Conservation (phyloP, 2,888 invertebrate species). For the Tipula vernalis region DNA sequence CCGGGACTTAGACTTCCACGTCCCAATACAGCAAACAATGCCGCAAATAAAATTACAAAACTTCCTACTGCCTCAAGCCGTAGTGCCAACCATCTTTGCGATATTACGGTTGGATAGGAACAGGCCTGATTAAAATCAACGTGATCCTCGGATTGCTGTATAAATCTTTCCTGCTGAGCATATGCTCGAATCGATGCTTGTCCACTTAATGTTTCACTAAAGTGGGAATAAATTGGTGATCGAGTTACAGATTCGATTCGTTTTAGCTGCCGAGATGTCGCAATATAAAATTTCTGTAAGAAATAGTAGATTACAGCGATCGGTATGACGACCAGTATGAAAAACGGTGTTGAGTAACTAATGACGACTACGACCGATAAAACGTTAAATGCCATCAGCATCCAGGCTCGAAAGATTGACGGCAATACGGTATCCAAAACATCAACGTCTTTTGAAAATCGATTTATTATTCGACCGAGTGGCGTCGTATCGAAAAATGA, state of each 20-base stretch:
- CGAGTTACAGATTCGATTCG: slow-evolving; percentile 40
- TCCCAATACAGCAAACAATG: slow-evolving; percentile 41
- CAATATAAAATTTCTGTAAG: slow-evolving; percentile 38
- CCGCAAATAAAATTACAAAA: slow-evolving; percentile 41
- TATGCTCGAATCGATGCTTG: slow-evolving; percentile 39
- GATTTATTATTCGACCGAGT: slow-evolving; percentile 44
- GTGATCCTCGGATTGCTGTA: slow-evolving; percentile 38
- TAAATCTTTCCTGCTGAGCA: slow-evolving; percentile 37
- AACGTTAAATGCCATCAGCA: slow-evolving; percentile 16
- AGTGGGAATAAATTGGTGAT: slow-evolving; percentile 44
- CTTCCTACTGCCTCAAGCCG: slow-evolving; percentile 41
- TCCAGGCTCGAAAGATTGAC: not conserved
- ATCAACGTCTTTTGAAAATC: slow-evolving; percentile 47
- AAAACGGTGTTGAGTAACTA: slow-evolving; percentile 25
- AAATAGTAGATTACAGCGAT: slow-evolving; percentile 26
- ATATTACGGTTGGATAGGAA: slow-evolving; percentile 38
- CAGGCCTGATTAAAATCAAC: slow-evolving; percentile 42
- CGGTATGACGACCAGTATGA: slow-evolving; percentile 27
- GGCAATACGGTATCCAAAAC: slow-evolving; percentile 43
- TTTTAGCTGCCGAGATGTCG: slow-evolving; percentile 41
- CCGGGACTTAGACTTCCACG: slow-evolving; percentile 28
- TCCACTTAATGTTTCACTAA: slow-evolving; percentile 37
- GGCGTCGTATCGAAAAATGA: slow-evolving; percentile 51
- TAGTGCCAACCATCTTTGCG: slow-evolving; percentile 38
- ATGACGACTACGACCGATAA: slow-evolving; percentile 19